Evolutionary conservation across 2,797 vertebrate genomes (phyloP).

Genomic region (Prunella strophiata): DNA sequence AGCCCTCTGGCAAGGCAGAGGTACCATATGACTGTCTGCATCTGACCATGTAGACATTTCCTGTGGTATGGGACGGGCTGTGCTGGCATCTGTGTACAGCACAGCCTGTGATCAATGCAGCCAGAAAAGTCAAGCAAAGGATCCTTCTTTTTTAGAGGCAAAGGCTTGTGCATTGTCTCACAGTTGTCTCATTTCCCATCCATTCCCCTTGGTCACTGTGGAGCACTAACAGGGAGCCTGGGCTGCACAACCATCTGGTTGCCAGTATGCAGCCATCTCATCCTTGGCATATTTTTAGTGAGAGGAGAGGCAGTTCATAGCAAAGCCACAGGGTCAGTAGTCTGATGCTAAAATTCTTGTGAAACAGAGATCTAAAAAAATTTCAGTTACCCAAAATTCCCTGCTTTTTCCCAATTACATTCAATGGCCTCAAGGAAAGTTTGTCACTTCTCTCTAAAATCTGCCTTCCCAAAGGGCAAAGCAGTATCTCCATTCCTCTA

Average conservation of each 20-base stretch:
- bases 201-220: rapidly evolving
- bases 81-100: slow-evolving; percentile 13
- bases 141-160: neutral
- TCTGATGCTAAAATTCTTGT: neutral
- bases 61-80: neutral
- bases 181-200: neutral
- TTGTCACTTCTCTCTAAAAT: neutral
- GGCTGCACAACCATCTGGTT: neutral
- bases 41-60: neutral
- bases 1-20: neutral
- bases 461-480: neutral
- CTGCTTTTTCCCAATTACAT: neutral
- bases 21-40: slow-evolving; percentile 7
- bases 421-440: neutral
- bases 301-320: neutral
- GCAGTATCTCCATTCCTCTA: neutral
- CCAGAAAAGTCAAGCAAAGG: neutral
- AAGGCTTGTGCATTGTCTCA: neutral
- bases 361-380: neutral
- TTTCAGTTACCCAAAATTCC: neutral
- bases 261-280: neutral
- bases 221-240: neutral
- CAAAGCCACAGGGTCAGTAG: neutral
- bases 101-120: neutral
- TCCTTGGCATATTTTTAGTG: neutral